Percentiles rank a stretch among this genome's conserved stretches.
These are phyloP conservation scores for Siniperca chuatsi DNA, from an alignment of 2,113 vertebrate species.

Conservation along the genomic window DNA sequence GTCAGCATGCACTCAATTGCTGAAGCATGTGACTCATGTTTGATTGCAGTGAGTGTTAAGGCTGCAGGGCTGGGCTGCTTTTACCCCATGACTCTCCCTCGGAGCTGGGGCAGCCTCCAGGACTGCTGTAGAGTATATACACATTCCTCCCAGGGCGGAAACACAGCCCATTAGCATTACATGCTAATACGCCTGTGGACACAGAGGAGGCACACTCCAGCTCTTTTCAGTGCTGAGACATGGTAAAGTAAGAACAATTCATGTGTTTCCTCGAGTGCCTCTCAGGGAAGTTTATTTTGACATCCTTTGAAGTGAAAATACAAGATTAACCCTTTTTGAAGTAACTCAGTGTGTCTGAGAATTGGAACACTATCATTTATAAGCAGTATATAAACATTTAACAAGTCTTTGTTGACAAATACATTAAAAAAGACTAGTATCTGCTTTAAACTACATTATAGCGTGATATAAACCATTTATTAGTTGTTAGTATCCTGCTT, in stretches of 20 bases:
- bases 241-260: conserved; percentile 31
- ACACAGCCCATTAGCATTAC: conserved; percentile 75
- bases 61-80: conserved; percentile 44
- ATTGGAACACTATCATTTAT: not conserved
- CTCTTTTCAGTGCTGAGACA: conserved; percentile 24
- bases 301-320: conserved; percentile 24
- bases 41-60: conserved; percentile 58
- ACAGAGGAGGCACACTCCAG: conserved; percentile 32
- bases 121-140: conserved; percentile 60
- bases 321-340: not conserved
- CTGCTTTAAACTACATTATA: not conserved
- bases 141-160: conserved; percentile 71
- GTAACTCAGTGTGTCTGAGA: not conserved
- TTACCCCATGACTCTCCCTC: conserved; percentile 63
- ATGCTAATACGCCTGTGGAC: conserved; percentile 63
- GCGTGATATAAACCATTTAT: not conserved
- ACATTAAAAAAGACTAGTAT: not conserved
- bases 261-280: conserved; percentile 18
- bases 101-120: conserved; percentile 49
- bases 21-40: conserved; percentile 70
- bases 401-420: not conserved
- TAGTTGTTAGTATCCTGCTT: not conserved
- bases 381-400: not conserved
- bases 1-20: conserved; percentile 24
- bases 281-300: conserved; percentile 26